phyloP scores from a whole-genome alignment of 2,888 invertebrate species.

The Pemphredon lugubris region DNA sequence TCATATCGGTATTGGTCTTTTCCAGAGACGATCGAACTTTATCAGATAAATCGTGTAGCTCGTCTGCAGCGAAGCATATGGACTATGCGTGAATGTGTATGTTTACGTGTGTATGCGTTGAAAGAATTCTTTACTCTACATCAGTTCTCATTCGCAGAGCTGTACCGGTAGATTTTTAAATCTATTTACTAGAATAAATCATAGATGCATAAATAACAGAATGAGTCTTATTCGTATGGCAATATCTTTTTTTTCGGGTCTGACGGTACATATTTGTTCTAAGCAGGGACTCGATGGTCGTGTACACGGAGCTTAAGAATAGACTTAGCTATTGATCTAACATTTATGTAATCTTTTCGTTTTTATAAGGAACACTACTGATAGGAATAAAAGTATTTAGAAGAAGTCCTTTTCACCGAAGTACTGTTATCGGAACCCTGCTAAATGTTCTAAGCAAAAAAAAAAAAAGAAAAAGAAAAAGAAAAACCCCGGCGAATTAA shows the following conservation, averaged over 20 bases:
- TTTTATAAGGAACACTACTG: constrained; percentile 25
- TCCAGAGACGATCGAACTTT: constrained; percentile 43
- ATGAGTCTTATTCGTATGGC: constrained; percentile 45
- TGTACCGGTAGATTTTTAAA: constrained; percentile 61
- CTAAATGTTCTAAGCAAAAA: constrained; percentile 21
- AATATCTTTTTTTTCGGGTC: not conserved
- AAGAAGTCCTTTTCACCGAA: constrained; percentile 7
- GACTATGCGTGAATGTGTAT: constrained; percentile 28
- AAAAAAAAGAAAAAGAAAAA: too few species aligned
- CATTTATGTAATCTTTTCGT: constrained; percentile 6
- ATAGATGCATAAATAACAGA: constrained; percentile 45
- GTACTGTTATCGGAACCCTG: constrained; percentile 14
- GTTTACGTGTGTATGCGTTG: not conserved
- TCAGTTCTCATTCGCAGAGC: constrained; percentile 56
- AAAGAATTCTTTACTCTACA: constrained; percentile 63
- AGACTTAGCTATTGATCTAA: constrained; percentile 22
- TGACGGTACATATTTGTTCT: constrained; percentile 17
- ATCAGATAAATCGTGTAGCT: constrained; percentile 58
- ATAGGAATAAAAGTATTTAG: constrained; percentile 19
- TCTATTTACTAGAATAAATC: constrained; percentile 47
- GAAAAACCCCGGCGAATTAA: not conserved
- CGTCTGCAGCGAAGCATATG: constrained; percentile 58
- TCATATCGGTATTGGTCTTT: constrained; percentile 14
- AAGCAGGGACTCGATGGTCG: constrained; percentile 9
- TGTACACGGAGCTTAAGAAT: constrained; percentile 25